A percentile compares a stretch with the other conserved stretches of the same genome.
These are phyloP conservation scores for Hydra vulgaris DNA, from an alignment of 30 jellyfish, hydroid and myxozoan genomes.

Conservation along the genomic window DNA sequence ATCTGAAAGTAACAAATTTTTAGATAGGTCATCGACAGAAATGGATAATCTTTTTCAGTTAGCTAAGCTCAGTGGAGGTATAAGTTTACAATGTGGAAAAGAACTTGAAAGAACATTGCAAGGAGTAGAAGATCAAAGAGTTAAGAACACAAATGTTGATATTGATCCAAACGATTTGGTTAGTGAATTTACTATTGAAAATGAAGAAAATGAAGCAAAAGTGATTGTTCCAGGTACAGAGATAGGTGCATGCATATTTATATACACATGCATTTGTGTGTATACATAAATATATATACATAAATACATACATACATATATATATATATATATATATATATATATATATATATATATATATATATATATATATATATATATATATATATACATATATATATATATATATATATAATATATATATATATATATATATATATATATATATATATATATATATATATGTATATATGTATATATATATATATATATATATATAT, in stretches of 20 bases:
- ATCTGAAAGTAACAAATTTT: neutral
- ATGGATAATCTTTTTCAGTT: conserved; percentile 36
- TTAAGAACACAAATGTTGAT: neutral
- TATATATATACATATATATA: no score
- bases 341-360: neutral
- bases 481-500: no score
- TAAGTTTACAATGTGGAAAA: conserved; percentile 2
- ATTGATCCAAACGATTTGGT: neutral
- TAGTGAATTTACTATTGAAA: neutral
- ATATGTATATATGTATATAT: no score
- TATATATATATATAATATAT: no score
- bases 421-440: neutral
- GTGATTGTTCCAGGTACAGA: conserved; percentile 4
- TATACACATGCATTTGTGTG: neutral
- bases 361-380: no score
- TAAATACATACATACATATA: neutral
- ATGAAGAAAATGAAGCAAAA: conserved; percentile 8
- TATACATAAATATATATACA: no score
- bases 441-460: neutral
- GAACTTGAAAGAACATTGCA: neutral
- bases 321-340: no score
- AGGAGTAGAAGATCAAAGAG: neutral
- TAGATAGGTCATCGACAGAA: conserved; percentile 15
- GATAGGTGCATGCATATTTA: neutral
- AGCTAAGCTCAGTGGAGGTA: conserved; percentile 28